Conservation (phyloP, 2,888 invertebrate genomes). For the Zelleria hepariella region DNA sequence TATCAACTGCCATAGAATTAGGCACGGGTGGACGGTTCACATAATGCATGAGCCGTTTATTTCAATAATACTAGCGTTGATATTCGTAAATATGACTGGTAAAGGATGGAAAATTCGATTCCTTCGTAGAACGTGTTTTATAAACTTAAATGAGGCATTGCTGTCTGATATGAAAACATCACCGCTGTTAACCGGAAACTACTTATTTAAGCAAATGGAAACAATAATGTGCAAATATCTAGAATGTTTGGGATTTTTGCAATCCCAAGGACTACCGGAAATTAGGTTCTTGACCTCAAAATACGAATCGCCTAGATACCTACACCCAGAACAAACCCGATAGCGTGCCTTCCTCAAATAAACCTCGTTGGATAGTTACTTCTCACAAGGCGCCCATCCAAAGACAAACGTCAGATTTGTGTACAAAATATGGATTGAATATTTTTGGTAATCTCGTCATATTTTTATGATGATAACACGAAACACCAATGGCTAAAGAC, state of each 20-base stretch:
- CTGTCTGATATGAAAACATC: no score
- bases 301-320: no score
- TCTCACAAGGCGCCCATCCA: no score
- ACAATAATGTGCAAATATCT: no score
- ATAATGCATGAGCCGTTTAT: constrained; percentile 25
- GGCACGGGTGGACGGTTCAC: constrained; percentile 31
- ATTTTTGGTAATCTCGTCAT: background rate
- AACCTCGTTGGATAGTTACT: no score
- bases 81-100: background rate
- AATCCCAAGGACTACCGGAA: no score
- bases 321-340: background rate
- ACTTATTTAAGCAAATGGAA: no score
- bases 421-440: background rate
- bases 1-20: constrained; percentile 24
- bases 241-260: no score
- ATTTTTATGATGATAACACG: background rate
- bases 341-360: background rate
- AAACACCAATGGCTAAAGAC: background rate
- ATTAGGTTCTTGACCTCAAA: no score
- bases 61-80: background rate
- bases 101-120: background rate
- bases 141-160: no score
- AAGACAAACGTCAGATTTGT: background rate
- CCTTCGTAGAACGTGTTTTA: no score
- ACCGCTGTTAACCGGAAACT: no score